A percentile compares a stretch with the other conserved stretches of the same genome.
These are phyloP conservation scores for Serinus canaria DNA, from an alignment of 2,113 vertebrate genomes.

Conservation along the genomic window DNA sequence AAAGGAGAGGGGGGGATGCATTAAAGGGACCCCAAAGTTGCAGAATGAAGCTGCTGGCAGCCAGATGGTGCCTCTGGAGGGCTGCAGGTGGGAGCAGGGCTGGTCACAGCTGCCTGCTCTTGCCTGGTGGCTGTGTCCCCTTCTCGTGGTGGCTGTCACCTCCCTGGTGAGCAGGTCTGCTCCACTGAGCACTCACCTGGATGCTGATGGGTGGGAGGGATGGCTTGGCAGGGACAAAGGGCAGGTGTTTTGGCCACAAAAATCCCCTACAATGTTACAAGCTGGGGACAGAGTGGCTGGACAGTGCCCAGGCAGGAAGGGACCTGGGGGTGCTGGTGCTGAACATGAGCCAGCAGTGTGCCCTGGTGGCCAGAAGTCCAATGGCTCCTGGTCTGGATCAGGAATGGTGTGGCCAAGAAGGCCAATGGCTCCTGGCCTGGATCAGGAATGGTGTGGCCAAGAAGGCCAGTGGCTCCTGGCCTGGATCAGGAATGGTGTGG, in stretches of 20 bases:
- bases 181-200: fast-evolving
- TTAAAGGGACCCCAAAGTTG: background rate
- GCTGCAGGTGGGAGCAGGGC: background rate
- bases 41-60: background rate
- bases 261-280: too few relatives aligned
- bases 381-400: too few relatives aligned
- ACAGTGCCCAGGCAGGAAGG: too few relatives aligned
- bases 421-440: too few relatives aligned
- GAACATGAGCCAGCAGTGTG: too few relatives aligned
- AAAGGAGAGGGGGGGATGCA: background rate
- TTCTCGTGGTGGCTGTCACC: background rate
- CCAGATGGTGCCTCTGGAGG: background rate
- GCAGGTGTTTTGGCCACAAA: background rate
- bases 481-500: too few relatives aligned
- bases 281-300: too few relatives aligned
- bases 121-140: background rate
- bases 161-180: fast-evolving
- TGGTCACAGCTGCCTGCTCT: background rate
- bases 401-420: too few relatives aligned
- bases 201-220: background rate
- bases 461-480: too few relatives aligned
- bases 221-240: background rate
- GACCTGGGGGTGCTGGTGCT: too few relatives aligned
- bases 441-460: too few relatives aligned
- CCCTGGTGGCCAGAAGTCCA: too few relatives aligned